A percentile compares a stretch with the other conserved stretches of the same genome.
phyloP scores from a whole-genome alignment of 1,140 invertebrate genomes.

The Drosophila kohkoa region DNA sequence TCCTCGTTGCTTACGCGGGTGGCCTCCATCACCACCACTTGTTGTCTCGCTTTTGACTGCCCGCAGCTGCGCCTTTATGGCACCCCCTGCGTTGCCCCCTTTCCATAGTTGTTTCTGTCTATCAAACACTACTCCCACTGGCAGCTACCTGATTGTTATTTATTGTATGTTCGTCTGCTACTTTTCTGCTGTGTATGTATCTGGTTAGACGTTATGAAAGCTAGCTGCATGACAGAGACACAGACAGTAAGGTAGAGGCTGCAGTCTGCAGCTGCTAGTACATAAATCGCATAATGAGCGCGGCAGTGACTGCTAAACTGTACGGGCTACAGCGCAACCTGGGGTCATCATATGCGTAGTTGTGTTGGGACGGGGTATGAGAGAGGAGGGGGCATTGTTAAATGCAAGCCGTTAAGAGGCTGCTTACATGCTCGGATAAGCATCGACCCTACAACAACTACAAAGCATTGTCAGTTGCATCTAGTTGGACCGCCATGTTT shows the following conservation, averaged over 20 bases:
- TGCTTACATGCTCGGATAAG: slow-evolving; percentile 49
- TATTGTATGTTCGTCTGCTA: slow-evolving; percentile 55
- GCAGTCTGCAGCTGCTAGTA: slow-evolving; percentile 20
- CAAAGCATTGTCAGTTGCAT: slow-evolving; percentile 40
- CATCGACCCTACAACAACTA: slow-evolving; percentile 32
- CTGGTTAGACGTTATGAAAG: slow-evolving; percentile 41
- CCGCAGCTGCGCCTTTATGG: slow-evolving; percentile 55
- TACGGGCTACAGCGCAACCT: not conserved
- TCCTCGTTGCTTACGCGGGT: slow-evolving; percentile 47
- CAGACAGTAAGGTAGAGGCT: slow-evolving; percentile 6
- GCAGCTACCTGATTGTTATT: slow-evolving; percentile 57
- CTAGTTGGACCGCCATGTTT: slow-evolving; percentile 21
- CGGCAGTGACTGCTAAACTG: slow-evolving; percentile 34
- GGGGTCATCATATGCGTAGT: slow-evolving; percentile 17
- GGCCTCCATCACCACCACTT: slow-evolving; percentile 46
- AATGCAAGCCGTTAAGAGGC: slow-evolving; percentile 34
- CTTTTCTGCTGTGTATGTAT: slow-evolving; percentile 26
- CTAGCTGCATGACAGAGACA: not conserved
- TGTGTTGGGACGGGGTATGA: too few species aligned
- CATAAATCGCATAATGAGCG: slow-evolving; percentile 43
- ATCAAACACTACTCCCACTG: slow-evolving; percentile 21
- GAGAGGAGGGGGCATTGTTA: slow-evolving; percentile 11
- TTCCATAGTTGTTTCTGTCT: not conserved
- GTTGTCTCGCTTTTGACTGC: slow-evolving; percentile 20
- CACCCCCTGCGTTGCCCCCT: not conserved